Evolutionary conservation across 2,113 vertebrate species (phyloP), one percentile per base, ranked within the genome.

Genomic region (Apeltes quadracus): DNA sequence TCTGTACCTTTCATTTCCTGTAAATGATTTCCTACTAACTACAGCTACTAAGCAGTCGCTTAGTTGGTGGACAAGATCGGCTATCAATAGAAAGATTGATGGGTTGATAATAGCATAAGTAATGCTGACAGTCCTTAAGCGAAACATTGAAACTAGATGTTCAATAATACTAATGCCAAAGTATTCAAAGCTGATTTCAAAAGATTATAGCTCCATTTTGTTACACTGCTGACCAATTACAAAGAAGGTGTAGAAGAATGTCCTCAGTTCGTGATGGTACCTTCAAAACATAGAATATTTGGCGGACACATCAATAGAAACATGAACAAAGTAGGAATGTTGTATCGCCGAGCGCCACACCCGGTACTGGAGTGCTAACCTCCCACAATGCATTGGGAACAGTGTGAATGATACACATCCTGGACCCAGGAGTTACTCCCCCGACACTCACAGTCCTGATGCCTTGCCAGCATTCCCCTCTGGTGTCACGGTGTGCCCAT

Each of bases 401-500:
- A 72, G n/a, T 22, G 32, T 61, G 61, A 75, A 69, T 62, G 54
- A 53, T 20, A 61, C 50, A 79, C 66, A 88, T 85, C 77, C 67
- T 23, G 79, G 69, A 84, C 55, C 36, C 54, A 67, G 29, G 29
- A 54, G 79, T 76, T 77, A 74, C 84, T 76, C 72, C 56, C 50
- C 34, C 27, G 58, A 69, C 56, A 55, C 58, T 56, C 66, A 38
- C 72, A 67, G 57, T 66, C 72, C 65, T 46, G 36, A 53, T 71
- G 78, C 61, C 32, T 53, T 51, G 66, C 70, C 66, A 73, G 76
- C 85, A 87, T 92, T 80, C 84, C 84, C 68, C 64, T 76, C 36
- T 58, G 78, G 70, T 88, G 83, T 85, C 88, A 89, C 80, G 83
- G 89, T 56, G 82, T 87, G 88, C 84, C 89, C 90, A 81, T 91